Conservation (phyloP, 2,113 vertebrate genomes). For the Eurystomus gularis region DNA sequence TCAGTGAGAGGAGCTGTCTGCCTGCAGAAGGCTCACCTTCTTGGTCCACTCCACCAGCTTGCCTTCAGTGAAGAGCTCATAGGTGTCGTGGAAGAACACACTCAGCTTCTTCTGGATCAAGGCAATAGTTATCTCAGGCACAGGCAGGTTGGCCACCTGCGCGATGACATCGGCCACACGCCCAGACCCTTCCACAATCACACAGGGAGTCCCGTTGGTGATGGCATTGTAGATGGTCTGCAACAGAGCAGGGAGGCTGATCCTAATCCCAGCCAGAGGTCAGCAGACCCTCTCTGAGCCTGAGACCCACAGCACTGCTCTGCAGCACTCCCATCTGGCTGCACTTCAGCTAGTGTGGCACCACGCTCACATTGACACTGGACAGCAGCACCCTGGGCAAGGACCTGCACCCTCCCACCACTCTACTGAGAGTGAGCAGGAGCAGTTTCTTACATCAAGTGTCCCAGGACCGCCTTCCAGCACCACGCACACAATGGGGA, state of each 20-base stretch:
- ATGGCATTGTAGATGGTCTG: constrained; percentile 93
- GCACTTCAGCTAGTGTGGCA: not conserved
- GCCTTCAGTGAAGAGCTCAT: constrained; percentile 77
- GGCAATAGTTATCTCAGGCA: constrained; percentile 78
- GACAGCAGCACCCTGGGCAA: not conserved
- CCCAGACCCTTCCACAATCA: constrained; percentile 92
- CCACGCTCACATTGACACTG: fast-evolving
- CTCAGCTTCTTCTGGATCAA: constrained; percentile 82
- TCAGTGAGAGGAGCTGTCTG: not conserved
- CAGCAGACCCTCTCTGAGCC: not conserved
- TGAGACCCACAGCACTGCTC: not conserved
- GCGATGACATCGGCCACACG: constrained; percentile 92
- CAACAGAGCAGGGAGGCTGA: not conserved
- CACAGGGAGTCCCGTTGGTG: constrained; percentile 86
- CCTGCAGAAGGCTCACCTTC: constrained; percentile 75
- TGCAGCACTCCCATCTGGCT: fast-evolving
- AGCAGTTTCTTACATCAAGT: constrained; percentile 81
- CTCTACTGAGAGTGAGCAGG: not conserved
- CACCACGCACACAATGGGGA: constrained; percentile 92
- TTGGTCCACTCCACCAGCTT: constrained; percentile 89
- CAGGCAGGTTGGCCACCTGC: constrained; percentile 79
- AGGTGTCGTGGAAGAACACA: constrained; percentile 79
- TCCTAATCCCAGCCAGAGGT: not conserved
- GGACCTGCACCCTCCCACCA: not conserved
- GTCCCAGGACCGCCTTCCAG: constrained; percentile 94